Base-by-base conservation (phyloP, 64 coral and sea anemone genomes). In the Anthopleura sola region DNA sequence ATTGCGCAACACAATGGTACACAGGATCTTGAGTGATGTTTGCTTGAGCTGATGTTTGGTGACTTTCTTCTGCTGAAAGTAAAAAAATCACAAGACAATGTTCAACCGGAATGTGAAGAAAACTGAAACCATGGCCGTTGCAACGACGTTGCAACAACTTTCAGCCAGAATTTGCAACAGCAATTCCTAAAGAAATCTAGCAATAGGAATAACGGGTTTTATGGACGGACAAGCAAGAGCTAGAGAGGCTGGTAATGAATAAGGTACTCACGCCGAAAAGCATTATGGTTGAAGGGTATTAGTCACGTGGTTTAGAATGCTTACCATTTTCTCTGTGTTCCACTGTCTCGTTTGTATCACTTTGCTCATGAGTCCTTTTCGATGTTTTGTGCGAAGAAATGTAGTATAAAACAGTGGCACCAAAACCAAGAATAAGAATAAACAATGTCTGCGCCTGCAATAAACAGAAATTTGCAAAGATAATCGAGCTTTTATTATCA, bases 361-460 rank as follows among this genome's bases (percentile, higher is more conserved):
- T 44, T 15, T 32, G 6, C 34, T 71, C 34, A 13, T 29, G 66
- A 71, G 3, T 71, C 66, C 29, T 32, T 71, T 71, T 71, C 1
- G 66, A 71, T 32, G 66, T 36, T 34, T 34, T 71, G 44, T 23
- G 47, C 17, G 76, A 47, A 21, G 76, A 3, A 16, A 57, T 24
- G 48, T 83, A 37, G 51, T 83, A 83, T 20, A 83, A 60, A 55
- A 83, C 6, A 4, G 82, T 57, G 21, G 82, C 21, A 10, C 38
- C 26, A 57, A 83, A 83, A 34, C 82, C 82, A 31, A 31, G 51
- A 20, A 37, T 37, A 4, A 83, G 18, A 36, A 83, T 58, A 60
- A 83, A 83, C 55, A 83, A 18, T 31, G 82, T 83, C 47, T 83
- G 82, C 7, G 57, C 2, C 82, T 83, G 50, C 16, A 55, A 50